Evolutionary conservation across 2,113 vertebrate genomes (phyloP).

Genomic region (Corythoichthys intestinalis): DNA sequence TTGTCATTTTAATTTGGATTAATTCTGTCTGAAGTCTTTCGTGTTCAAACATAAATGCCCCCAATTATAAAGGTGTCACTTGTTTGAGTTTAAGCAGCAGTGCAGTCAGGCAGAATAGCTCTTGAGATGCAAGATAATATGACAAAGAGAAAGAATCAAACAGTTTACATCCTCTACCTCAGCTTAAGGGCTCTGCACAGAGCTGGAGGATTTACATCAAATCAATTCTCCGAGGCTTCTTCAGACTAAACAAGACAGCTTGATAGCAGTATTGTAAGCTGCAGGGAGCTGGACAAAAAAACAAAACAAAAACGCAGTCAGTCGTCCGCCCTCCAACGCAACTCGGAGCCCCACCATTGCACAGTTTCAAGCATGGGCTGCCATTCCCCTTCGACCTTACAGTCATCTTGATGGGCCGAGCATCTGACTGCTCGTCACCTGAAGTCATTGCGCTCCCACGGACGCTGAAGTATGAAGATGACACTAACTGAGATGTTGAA

Average conservation of each 20-base stretch:
- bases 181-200: conserved; percentile 24
- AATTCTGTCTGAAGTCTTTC: not conserved
- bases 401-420: conserved; percentile 28
- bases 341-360: conserved; percentile 4
- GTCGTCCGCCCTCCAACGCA: conserved; percentile 34
- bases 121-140: conserved; percentile 18
- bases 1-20: not conserved
- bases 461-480: conserved; percentile 52
- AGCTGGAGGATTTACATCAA: conserved; percentile 42
- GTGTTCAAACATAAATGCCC: not conserved
- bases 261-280: conserved; percentile 33
- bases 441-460: conserved; percentile 23
- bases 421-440: conserved; percentile 43
- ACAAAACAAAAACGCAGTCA: conserved; percentile 11
- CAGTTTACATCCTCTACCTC: conserved; percentile 28
- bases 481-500: conserved; percentile 29
- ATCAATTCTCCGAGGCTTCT: conserved; percentile 31
- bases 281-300: conserved; percentile 22
- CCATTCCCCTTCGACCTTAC: conserved; percentile 42
- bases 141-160: conserved; percentile 10
- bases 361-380: conserved; percentile 24
- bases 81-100: conserved; percentile 2
- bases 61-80: not conserved
- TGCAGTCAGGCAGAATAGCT: not conserved
- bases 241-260: conserved; percentile 40